Percentiles rank a stretch among this genome's conserved stretches.
phyloP scores from a whole-genome alignment of 2,888 invertebrate genomes.

The Melanostoma scalare region DNA sequence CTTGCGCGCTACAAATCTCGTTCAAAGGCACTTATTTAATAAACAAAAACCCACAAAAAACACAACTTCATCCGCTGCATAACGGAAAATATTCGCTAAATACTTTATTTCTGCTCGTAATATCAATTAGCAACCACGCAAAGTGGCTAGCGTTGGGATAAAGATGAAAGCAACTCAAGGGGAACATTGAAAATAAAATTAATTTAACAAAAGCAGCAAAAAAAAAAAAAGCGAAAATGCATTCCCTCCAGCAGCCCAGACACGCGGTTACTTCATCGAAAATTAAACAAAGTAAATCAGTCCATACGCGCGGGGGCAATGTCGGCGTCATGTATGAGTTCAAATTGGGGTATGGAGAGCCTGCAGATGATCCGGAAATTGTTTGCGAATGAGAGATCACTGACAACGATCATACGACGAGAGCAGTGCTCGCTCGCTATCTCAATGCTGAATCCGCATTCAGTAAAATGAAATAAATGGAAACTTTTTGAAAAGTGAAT shows the following conservation, averaged over 20 bases:
- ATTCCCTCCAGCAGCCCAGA: slow-evolving; percentile 14
- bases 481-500: too few species aligned
- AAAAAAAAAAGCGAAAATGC: slow-evolving; percentile 52
- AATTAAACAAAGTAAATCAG: slow-evolving; percentile 55
- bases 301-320: slow-evolving; percentile 17
- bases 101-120: slow-evolving; percentile 23
- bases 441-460: too few species aligned
- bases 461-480: too few species aligned
- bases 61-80: too few species aligned
- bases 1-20: too few species aligned
- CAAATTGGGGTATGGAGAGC: not conserved
- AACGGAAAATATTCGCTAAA: not conserved
- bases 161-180: slow-evolving; percentile 35
- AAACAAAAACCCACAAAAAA: too few species aligned
- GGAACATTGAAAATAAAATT: not conserved
- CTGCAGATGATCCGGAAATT: slow-evolving; percentile 40
- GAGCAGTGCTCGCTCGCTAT: too few species aligned
- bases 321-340: not conserved
- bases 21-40: too few species aligned
- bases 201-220: not conserved
- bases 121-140: slow-evolving; percentile 60
- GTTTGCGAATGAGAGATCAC: slow-evolving; percentile 19
- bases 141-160: slow-evolving; percentile 32
- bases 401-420: too few species aligned
- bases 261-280: slow-evolving; percentile 51